Evolutionary conservation across 2,797 vertebrate genomes (phyloP).

Genomic region (Phataginus tricuspis): DNA sequence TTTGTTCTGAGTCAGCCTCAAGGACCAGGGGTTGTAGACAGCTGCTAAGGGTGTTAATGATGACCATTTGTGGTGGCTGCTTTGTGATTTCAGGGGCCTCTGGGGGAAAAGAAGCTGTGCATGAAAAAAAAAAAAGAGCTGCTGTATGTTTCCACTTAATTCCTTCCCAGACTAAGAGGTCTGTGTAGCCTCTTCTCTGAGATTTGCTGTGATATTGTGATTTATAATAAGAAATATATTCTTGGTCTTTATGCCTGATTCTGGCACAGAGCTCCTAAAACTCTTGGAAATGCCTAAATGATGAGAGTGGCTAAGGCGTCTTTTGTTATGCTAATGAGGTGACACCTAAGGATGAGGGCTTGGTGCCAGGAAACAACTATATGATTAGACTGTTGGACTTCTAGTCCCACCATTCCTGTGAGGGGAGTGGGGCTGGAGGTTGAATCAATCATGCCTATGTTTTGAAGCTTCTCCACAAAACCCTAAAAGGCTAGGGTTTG

Average conservation of each 20-base stretch:
- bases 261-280: background rate
- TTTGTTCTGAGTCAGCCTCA: background rate
- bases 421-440: background rate
- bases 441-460: background rate
- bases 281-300: background rate
- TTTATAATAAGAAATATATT: background rate
- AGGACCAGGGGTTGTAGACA: background rate
- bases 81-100: background rate
- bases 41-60: background rate
- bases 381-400: background rate
- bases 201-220: background rate
- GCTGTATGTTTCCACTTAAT: background rate
- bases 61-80: background rate
- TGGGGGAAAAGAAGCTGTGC: background rate
- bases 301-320: background rate
- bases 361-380: background rate
- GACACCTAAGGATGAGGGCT: background rate
- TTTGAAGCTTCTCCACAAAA: background rate
- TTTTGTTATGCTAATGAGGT: background rate
- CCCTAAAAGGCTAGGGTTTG: background rate
- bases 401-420: background rate
- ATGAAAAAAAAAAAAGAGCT: background rate
- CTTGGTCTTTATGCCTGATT: background rate
- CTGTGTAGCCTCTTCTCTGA: background rate
- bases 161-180: background rate